These are phyloP conservation scores for Diachrysia chrysitis DNA, from an alignment of 2,888 invertebrate species.

Conservation along the genomic window DNA sequence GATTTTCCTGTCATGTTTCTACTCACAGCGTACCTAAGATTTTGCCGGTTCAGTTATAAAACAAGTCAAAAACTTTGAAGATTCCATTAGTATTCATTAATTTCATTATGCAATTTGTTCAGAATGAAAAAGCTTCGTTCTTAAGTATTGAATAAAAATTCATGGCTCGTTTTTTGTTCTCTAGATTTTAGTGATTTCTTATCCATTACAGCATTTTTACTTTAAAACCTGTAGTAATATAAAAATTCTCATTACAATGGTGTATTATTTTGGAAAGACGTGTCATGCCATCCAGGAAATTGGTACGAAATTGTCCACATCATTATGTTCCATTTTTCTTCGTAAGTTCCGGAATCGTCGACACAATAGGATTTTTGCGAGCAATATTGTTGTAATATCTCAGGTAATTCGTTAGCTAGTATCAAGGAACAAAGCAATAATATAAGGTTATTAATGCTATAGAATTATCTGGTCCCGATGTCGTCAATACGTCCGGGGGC, in stretches of 20 bases:
- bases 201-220: background rate
- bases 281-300: constrained; percentile 9
- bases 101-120: constrained; percentile 44
- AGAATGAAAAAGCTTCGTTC: constrained; percentile 18
- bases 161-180: background rate
- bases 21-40: constrained; percentile 23
- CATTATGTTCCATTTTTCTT: constrained; percentile 25
- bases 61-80: constrained; percentile 44
- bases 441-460: constrained; percentile 59
- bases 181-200: background rate
- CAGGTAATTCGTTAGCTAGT: constrained; percentile 38
- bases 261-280: constrained; percentile 18
- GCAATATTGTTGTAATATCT: constrained; percentile 37
- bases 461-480: constrained; percentile 59
- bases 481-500: constrained; percentile 69
- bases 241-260: constrained; percentile 18
- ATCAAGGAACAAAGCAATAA: constrained; percentile 49
- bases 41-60: constrained; percentile 34
- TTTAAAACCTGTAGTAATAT: background rate
- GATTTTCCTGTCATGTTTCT: constrained; percentile 33
- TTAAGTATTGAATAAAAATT: constrained; percentile 12
- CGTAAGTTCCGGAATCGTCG: constrained; percentile 26
- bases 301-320: constrained; percentile 5
- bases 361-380: constrained; percentile 19
- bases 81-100: constrained; percentile 52